Conservation (phyloP, 2,888 invertebrate genomes). For the Oligia fasciuncula region DNA sequence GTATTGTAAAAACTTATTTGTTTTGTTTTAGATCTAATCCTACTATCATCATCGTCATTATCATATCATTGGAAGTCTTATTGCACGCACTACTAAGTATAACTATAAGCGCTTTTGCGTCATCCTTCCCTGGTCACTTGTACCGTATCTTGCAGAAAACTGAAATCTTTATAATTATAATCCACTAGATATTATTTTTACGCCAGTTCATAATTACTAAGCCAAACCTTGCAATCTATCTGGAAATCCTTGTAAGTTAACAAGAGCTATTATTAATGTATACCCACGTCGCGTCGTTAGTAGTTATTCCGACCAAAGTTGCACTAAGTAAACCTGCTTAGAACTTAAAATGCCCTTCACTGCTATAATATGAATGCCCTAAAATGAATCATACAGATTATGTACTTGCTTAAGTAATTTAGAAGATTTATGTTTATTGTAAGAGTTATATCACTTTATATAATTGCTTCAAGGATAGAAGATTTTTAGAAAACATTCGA, state of each 20-base stretch:
- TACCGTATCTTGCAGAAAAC: too few relatives aligned
- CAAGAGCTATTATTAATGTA: constrained; percentile 57
- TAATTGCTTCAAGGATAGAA: constrained; percentile 1
- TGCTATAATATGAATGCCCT: constrained; percentile 35
- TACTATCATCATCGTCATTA: background rate
- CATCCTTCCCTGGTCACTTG: background rate
- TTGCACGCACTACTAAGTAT: too few relatives aligned
- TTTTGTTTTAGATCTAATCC: background rate
- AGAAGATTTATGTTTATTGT: constrained; percentile 1
- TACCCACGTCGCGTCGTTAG: constrained; percentile 55
- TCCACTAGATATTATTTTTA: constrained; percentile 19
- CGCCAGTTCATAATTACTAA: constrained; percentile 30
- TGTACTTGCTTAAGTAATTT: background rate
- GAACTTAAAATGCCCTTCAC: constrained; percentile 62
- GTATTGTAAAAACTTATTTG: background rate
- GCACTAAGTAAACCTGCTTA: constrained; percentile 53
- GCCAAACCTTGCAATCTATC: constrained; percentile 55
- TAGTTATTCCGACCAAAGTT: constrained; percentile 44
- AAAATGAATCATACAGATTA: constrained; percentile 25
- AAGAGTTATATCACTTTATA: constrained; percentile 11
- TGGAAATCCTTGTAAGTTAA: constrained; percentile 61
- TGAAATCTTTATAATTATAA: background rate
- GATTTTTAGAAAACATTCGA: constrained; percentile 28
- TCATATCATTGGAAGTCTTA: too few relatives aligned
- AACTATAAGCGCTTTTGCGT: too few relatives aligned